Evolutionary conservation across 2,797 vertebrate species (phyloP), one percentile per base, ranked within the genome.

Genomic region (Coregonus sp.): DNA sequence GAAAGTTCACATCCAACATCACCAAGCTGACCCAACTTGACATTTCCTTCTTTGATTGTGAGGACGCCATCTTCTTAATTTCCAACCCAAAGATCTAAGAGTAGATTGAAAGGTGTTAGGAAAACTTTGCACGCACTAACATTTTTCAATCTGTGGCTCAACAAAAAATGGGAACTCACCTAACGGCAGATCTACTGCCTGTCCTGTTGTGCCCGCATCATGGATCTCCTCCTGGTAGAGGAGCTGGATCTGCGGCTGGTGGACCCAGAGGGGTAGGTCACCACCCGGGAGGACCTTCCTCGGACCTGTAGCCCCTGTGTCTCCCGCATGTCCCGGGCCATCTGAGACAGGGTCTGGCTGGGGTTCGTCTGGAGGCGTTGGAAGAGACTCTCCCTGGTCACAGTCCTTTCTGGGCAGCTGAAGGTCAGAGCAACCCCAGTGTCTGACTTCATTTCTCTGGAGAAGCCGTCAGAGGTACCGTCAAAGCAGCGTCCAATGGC

Each of bases 401-500:
- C 85, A 0, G 94, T 92, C 35, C 93, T 93, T 87, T 98, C 97
- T 14, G 93, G 96, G 85, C 98, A 99, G 78, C 88, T 92, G 88
- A 98, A 99, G 66, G 96, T 98, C 78, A 99, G 68, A 0, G 96
- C 98, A 0, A 95, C 95, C 70, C 98, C 98, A 0, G 86, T 72
- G 0, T 94, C 92, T 0, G 97, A 94, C 82, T 96, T 96, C 98
- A 99, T 99, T 87, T 98, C 97, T 77, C 98, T 84, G 0, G 98
- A 99, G 90, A 98, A 98, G 52, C 98, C 97, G 0, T 99, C 98
- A 0, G 98, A 99, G 72, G 97, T 97, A 76, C 98, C 98, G 1
- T 98, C 96, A 12, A 99, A 99, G 91, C 98, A 99, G 79, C 98
- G 96, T 50, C 98, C 98, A 4, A 99, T 98, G 70, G 98, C 98